Evolutionary conservation across 2,888 invertebrate genomes (phyloP).

Genomic region (Smittia sp.): DNA sequence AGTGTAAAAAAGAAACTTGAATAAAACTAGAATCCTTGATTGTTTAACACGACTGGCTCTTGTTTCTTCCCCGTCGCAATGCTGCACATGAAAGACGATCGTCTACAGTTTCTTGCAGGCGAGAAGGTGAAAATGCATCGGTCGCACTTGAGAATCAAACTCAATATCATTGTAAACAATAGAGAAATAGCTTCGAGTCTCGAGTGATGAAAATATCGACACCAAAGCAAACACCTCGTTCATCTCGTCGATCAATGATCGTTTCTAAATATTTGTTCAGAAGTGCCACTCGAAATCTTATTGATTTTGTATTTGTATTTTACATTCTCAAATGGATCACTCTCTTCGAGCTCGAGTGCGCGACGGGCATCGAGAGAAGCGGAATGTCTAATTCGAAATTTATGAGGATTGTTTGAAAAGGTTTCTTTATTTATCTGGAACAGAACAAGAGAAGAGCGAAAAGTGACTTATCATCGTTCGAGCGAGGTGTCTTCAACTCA

Average conservation of each 20-base stretch:
- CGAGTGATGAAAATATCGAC: constrained; percentile 23
- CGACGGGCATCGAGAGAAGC: background rate
- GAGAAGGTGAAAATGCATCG: background rate
- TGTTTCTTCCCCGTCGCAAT: background rate
- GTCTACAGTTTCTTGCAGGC: background rate
- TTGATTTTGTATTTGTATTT: constrained; percentile 26
- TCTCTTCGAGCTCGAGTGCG: background rate
- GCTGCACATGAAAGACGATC: background rate
- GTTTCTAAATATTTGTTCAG: constrained; percentile 31
- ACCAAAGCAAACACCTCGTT: constrained; percentile 10
- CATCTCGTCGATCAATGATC: constrained; percentile 22
- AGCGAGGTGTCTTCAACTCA: background rate
- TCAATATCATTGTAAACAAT: constrained; percentile 21
- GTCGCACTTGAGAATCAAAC: background rate
- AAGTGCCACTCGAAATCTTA: constrained; percentile 28
- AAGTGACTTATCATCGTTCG: constrained; percentile 1
- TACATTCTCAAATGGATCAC: constrained; percentile 26
- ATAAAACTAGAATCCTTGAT: constrained; percentile 23
- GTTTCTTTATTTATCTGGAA: constrained; percentile 25
- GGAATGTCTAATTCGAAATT: constrained; percentile 23
- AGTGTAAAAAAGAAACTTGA: constrained; percentile 7
- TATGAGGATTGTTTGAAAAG: constrained; percentile 18
- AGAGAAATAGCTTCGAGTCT: constrained; percentile 21
- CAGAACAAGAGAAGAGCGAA: constrained; percentile 7
- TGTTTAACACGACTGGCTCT: background rate